Conservation (phyloP, 2,888 invertebrate genomes). For the Cephalotes varians region DNA sequence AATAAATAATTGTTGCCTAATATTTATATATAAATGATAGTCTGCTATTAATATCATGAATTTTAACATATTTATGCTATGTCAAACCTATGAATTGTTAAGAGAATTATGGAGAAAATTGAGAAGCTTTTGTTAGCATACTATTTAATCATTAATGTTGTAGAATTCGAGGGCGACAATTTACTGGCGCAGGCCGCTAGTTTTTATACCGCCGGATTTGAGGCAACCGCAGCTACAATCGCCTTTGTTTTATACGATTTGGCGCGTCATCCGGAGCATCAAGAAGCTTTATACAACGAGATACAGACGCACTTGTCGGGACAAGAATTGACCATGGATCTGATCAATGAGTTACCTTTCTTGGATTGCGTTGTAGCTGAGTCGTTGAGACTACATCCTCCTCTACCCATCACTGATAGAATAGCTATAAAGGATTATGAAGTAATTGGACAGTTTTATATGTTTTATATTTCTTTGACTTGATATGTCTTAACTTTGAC, state of each 20-base stretch:
- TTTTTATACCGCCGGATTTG: conserved; percentile 78
- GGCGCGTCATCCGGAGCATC: conserved; percentile 70
- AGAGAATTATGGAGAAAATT: background rate
- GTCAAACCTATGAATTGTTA: background rate
- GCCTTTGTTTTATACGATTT: conserved; percentile 77
- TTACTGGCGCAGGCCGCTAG: conserved; percentile 77
- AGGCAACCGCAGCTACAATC: conserved; percentile 76
- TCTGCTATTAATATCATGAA: background rate
- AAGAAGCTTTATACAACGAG: conserved; percentile 42
- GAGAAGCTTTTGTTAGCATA: background rate
- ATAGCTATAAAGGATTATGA: conserved; percentile 73
- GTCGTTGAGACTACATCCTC: conserved; percentile 78
- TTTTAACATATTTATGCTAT: background rate
- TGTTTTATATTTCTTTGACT: background rate
- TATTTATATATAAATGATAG: background rate
- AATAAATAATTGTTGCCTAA: background rate
- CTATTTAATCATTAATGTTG: background rate
- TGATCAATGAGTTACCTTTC: conserved; percentile 74
- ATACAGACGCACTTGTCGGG: conserved; percentile 42
- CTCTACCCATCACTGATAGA: conserved; percentile 77
- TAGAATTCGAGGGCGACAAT: conserved; percentile 79
- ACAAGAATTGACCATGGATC: conserved; percentile 70
- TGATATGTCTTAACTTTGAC: no score
- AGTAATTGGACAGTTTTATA: background rate
- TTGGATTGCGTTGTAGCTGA: conserved; percentile 77